Conservation (phyloP, 2,113 vertebrate genomes). For the Lagenorhynchus albirostris region DNA sequence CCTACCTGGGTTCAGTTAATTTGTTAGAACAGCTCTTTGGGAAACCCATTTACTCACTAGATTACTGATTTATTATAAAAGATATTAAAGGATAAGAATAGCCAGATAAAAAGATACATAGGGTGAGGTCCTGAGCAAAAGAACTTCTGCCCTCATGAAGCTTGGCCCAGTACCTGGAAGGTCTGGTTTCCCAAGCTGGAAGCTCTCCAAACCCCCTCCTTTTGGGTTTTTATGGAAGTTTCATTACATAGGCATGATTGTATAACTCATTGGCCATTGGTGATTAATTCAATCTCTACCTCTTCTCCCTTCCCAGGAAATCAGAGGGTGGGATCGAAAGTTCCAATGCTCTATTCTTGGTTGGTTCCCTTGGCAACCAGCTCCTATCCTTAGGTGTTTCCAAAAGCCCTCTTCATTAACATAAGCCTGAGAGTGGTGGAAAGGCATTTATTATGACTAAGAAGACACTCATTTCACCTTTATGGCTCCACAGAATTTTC, state of each 20-base stretch:
- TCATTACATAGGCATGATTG: neutral
- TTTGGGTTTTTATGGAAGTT: neutral
- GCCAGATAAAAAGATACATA: neutral
- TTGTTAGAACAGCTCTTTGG: neutral
- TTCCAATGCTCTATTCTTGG: neutral
- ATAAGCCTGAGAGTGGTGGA: neutral
- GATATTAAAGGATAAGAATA: neutral
- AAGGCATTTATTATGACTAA: neutral
- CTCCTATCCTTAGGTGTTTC: neutral
- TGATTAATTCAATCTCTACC: neutral
- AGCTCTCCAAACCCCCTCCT: neutral
- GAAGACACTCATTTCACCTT: neutral
- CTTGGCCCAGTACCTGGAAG: neutral
- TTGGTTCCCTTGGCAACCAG: neutral
- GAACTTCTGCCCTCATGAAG: neutral
- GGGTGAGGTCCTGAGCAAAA: neutral
- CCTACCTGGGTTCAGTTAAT: neutral
- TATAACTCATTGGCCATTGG: neutral
- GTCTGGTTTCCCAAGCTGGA: neutral
- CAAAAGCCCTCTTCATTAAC: neutral
- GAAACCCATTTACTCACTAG: neutral
- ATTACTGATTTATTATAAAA: neutral
- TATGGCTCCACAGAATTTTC: neutral
- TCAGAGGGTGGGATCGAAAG: neutral
- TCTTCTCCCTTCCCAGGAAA: neutral